Conservation (phyloP, 2,113 vertebrate species). For the Ictalurus furcatus region DNA sequence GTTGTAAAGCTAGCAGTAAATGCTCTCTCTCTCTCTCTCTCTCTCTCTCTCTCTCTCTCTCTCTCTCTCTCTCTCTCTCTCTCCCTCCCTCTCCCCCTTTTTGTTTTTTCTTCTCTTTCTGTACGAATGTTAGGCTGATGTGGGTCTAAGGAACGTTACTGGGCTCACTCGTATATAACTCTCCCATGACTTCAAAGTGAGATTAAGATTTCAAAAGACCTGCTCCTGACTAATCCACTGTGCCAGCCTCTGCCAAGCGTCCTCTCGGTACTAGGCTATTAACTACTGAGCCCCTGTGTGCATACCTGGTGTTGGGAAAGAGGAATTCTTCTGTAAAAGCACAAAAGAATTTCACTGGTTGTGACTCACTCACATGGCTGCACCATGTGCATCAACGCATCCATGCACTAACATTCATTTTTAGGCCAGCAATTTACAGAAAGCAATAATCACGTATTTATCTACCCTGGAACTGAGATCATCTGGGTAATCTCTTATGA, state of each 20-base stretch:
- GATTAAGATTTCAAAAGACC: constrained; percentile 62
- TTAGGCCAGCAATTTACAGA: not conserved
- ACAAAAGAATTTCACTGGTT: not conserved
- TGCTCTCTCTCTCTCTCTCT: not conserved
- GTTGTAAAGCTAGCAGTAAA: constrained; percentile 13
- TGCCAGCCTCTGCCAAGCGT: constrained; percentile 13
- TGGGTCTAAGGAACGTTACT: constrained; percentile 45
- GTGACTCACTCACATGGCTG: constrained; percentile 10
- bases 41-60: no score
- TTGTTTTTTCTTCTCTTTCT: not conserved
- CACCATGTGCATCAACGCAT: not conserved
- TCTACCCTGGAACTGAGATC: not conserved
- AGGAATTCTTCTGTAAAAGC: constrained; percentile 4
- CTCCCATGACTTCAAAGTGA: constrained; percentile 67
- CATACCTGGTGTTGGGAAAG: constrained; percentile 35
- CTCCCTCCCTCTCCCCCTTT: not conserved
- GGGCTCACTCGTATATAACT: constrained; percentile 63
- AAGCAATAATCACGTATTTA: not conserved
- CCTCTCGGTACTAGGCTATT: constrained; percentile 19
- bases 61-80: not conserved
- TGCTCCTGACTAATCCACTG: constrained; percentile 36
- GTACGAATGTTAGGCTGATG: not conserved
- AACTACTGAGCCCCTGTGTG: constrained; percentile 15
- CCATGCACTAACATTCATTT: not conserved
- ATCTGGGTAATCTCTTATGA: not conserved